Percentiles rank a stretch among this genome's conserved stretches.
These are phyloP conservation scores for Poicephalus gulielmi DNA, from an alignment of 2,113 vertebrate genomes.

Conservation along the genomic window DNA sequence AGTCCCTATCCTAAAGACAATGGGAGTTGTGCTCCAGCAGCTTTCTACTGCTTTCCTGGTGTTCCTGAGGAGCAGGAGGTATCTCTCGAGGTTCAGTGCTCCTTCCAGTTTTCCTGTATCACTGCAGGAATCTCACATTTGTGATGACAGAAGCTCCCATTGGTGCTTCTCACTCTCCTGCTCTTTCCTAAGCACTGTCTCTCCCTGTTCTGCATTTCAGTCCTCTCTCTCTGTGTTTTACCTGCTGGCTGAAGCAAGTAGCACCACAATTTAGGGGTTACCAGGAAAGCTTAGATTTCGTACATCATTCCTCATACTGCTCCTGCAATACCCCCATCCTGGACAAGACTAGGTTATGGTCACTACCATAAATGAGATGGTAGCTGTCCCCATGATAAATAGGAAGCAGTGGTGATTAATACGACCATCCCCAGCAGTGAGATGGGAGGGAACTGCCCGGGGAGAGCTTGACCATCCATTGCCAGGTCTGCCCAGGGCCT, in stretches of 20 bases:
- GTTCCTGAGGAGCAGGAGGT: background rate
- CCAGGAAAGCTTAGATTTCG: background rate
- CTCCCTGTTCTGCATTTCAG: background rate
- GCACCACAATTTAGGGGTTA: background rate
- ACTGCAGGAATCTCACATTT: background rate
- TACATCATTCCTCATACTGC: background rate
- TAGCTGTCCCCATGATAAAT: background rate
- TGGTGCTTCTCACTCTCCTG: background rate
- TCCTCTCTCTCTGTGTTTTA: background rate
- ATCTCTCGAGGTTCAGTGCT: background rate
- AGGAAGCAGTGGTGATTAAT: background rate
- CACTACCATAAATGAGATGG: background rate
- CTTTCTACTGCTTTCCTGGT: rapidly evolving
- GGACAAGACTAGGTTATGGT: background rate
- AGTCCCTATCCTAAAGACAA: background rate
- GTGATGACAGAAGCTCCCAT: background rate
- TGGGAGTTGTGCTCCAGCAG: background rate
- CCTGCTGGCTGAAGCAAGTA: background rate
- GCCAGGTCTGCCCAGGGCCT: background rate
- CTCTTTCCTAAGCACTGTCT: background rate
- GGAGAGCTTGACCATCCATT: background rate
- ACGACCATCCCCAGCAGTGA: background rate
- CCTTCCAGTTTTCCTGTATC: background rate
- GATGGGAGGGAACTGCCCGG: background rate
- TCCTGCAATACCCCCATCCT: background rate